Evolutionary conservation across 2,797 vertebrate genomes (phyloP), one percentile per base, ranked within the genome.

Genomic region (Sebastes steindachneri): DNA sequence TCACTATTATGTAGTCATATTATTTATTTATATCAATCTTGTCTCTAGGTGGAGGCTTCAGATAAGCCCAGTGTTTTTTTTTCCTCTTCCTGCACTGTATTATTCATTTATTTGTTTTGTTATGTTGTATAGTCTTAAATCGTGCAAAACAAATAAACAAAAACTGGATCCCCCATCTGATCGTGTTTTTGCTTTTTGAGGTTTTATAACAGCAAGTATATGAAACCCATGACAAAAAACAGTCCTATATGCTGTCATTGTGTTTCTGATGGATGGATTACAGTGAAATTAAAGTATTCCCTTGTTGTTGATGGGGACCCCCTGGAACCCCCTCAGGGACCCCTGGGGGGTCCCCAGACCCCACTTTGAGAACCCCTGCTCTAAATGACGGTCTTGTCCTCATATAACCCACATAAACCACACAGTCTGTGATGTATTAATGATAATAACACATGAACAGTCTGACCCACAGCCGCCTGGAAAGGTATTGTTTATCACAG

Each of bases 381-480:
- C 3, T 3, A 26, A n/a, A 5, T 31, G 2, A 10, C 33, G 3
- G 9, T 0, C 11, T 9, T 3, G 23, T 28, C 6, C 8, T n/a
- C 7, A 21, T 5, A 10, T 10, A 33, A 25, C 3, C 9, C 1
- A 19, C 12, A 26, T 28, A 33, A 59, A 45, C 1, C 3, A 3
- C 1, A 12, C 11, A 0, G 3, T 12, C 3, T 31, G 21, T 28
- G 10, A 8, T 11, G 5, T 7, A 3, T 72, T 10, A 26, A 4
- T 31, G 0, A 9, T 29, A 9, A 1, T 6, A 35, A 41, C 6
- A 53, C 12, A 41, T 4, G 0, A 65, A 2, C 1, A 23, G 3
- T 7, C 19, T 4, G 23, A 63, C 2, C 1, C 0, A 1, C 3
- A 29, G 11, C 5, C 4, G 4, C 3, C 7, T 2, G 5, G 0